Conservation (phyloP, 2,113 vertebrate genomes). For the Macroglossus sobrinus region DNA sequence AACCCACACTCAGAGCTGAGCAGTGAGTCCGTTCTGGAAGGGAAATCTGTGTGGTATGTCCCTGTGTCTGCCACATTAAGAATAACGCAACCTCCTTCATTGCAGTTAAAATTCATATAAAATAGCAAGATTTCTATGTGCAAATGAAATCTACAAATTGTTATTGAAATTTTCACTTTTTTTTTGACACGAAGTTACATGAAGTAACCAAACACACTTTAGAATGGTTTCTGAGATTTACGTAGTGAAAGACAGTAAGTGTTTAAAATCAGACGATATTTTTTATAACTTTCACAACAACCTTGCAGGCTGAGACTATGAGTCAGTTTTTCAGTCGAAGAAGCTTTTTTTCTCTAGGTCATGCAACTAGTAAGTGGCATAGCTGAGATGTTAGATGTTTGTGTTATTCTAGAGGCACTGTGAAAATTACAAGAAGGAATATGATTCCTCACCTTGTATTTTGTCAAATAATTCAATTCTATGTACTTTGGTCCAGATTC, state of each 20-base stretch:
- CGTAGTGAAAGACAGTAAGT: not conserved
- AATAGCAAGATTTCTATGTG: not conserved
- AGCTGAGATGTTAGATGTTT: not conserved
- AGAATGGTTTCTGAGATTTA: not conserved
- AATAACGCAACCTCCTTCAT: not conserved
- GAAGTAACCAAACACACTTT: not conserved
- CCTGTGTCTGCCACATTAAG: not conserved
- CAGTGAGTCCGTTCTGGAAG: not conserved
- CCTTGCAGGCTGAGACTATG: not conserved
- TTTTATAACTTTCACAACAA: not conserved
- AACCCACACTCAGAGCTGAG: not conserved
- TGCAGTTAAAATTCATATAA: not conserved
- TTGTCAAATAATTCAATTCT: constrained; percentile 45
- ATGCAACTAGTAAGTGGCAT: not conserved
- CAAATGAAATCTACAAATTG: not conserved
- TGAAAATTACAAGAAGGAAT: not conserved
- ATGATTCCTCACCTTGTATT: not conserved
- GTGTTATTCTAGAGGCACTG: not conserved
- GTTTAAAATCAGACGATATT: not conserved
- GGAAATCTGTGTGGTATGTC: not conserved
- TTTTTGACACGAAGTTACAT: not conserved
- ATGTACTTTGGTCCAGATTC: not conserved
- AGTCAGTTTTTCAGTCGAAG: not conserved
- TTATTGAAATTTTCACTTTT: not conserved
- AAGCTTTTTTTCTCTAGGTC: not conserved